These are phyloP conservation scores for Dryococelus australis DNA, from an alignment of 2,888 invertebrate genomes.

Conservation along the genomic window DNA sequence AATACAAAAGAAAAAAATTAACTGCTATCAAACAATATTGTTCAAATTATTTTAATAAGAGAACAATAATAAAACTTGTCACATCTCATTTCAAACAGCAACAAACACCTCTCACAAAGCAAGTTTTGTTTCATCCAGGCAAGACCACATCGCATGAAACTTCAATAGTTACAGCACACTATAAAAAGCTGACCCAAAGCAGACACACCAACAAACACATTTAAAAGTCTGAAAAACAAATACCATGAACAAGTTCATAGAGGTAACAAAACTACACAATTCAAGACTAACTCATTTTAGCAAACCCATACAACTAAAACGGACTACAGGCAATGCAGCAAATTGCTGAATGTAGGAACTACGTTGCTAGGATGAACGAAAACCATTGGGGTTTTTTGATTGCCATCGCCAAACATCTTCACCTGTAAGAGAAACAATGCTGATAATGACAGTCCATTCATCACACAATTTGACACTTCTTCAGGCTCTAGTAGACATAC, in stretches of 20 bases:
- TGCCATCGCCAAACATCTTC: constrained; percentile 90
- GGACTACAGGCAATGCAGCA: neutral
- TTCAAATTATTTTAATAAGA: too few species aligned
- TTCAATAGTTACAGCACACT: too few species aligned
- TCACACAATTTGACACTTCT: too few species aligned
- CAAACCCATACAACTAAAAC: neutral
- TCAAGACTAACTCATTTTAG: neutral
- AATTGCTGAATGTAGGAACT: neutral
- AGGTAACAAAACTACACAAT: neutral
- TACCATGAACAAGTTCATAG: neutral
- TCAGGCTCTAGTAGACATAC: too few species aligned
- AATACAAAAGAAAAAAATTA: too few species aligned
- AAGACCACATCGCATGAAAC: too few species aligned
- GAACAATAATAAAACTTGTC: too few species aligned
- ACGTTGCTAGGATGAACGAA: neutral
- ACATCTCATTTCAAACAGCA: too few species aligned
- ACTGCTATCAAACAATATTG: too few species aligned
- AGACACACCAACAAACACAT: neutral
- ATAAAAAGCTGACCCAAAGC: too few species aligned
- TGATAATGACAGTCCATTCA: neutral
- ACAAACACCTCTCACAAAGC: too few species aligned
- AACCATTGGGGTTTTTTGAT: constrained; percentile 81
- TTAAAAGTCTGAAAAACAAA: neutral
- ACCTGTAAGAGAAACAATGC: constrained; percentile 56
- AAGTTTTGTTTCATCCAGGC: too few species aligned